Evolutionary conservation across 2,113 vertebrate genomes (phyloP).

Genomic region (Girardinichthys multiradiatus): DNA sequence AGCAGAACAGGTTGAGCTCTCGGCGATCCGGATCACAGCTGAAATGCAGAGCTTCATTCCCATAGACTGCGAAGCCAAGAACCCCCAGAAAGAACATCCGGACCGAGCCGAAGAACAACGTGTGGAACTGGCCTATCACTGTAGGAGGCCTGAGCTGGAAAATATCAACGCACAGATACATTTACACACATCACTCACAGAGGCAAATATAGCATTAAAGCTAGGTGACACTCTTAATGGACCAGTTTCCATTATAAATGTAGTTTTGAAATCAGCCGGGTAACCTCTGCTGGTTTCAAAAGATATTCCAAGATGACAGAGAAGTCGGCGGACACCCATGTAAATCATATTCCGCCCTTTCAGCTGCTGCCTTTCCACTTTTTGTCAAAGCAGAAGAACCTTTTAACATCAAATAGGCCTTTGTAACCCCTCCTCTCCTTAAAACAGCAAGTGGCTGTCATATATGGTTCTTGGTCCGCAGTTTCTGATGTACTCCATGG

Average conservation of each 20-base stretch:
- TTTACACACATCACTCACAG: background rate
- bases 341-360: no score
- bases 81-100: conserved; percentile 87
- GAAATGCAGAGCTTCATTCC: conserved; percentile 91
- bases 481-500: no score
- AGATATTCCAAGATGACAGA: no score
- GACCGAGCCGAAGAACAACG: conserved; percentile 89
- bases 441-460: no score
- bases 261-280: no score
- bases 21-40: conserved; percentile 88
- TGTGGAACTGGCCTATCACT: conserved; percentile 89
- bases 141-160: conserved; percentile 87
- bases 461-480: no score
- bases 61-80: conserved; percentile 88
- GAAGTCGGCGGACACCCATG: no score
- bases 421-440: no score
- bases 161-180: conserved; percentile 11
- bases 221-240: background rate
- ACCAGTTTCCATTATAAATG: background rate
- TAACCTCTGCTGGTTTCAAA: no score
- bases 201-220: background rate
- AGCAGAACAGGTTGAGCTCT: conserved; percentile 90
- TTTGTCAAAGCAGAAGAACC: no score
- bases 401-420: no score
- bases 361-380: no score